Percentiles rank a stretch among this genome's conserved stretches.
These are phyloP conservation scores for Esperia sulphurella DNA, from an alignment of 2,888 invertebrate species.

Conservation along the genomic window DNA sequence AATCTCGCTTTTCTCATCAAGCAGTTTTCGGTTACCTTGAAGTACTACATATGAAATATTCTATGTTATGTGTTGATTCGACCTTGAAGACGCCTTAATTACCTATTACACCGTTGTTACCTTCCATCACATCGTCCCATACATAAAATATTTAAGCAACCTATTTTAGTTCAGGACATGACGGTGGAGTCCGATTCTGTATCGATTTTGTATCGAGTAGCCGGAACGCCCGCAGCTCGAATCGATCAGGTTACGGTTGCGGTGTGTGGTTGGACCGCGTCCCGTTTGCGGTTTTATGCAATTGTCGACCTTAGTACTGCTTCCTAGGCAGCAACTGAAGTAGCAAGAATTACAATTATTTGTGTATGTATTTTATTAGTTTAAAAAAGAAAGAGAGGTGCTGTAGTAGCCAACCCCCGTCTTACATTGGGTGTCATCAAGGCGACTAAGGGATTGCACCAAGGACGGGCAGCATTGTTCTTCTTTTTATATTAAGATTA, in stretches of 20 bases:
- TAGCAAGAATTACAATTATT: no score
- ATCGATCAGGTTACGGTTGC: slow-evolving; percentile 40
- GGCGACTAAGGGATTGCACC: no score
- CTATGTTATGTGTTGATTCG: neutral
- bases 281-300: slow-evolving; percentile 33
- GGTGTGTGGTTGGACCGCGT: slow-evolving; percentile 36
- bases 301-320: slow-evolving; percentile 22
- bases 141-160: neutral
- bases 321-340: neutral
- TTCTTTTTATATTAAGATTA: no score
- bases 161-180: neutral
- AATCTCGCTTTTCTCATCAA: no score
- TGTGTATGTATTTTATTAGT: no score
- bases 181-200: neutral
- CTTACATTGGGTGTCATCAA: no score
- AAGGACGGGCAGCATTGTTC: no score
- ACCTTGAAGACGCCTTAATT: neutral
- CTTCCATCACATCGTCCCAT: neutral
- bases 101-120: no score
- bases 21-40: no score
- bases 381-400: no score
- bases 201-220: slow-evolving; percentile 46
- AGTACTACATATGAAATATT: no score
- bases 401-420: no score
- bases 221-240: slow-evolving; percentile 15